Percentiles rank a stretch among this genome's conserved stretches.
phyloP scores from a whole-genome alignment of 2,113 vertebrate species.

The Sisor rabdophorus region DNA sequence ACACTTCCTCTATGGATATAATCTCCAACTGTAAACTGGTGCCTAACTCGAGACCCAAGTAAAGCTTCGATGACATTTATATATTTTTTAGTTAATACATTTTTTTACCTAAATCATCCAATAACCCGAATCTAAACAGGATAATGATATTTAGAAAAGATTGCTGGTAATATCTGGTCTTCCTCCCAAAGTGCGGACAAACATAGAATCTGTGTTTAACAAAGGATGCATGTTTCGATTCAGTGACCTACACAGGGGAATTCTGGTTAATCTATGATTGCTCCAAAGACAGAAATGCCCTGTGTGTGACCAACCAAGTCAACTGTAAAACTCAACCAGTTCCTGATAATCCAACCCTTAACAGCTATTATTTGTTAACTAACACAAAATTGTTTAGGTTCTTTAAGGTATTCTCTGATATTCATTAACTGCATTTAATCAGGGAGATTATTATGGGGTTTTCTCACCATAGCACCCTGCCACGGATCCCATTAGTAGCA shows the following conservation, averaged over 20 bases:
- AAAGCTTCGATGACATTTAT: background rate
- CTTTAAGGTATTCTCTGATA: background rate
- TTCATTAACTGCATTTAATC: slow-evolving; percentile 13
- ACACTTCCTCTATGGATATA: slow-evolving; percentile 19
- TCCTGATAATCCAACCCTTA: slow-evolving; percentile 37
- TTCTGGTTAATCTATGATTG: slow-evolving; percentile 47
- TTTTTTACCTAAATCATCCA: background rate
- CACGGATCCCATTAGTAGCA: background rate
- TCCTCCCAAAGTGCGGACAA: background rate
- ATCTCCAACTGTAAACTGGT: background rate
- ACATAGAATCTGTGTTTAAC: background rate
- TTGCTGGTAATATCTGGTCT: background rate
- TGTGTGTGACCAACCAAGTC: slow-evolving; percentile 32
- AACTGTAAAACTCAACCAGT: slow-evolving; percentile 47
- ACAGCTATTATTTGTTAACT: slow-evolving; percentile 39
- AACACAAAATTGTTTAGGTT: slow-evolving; percentile 20
- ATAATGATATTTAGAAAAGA: background rate
- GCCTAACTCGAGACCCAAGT: background rate
- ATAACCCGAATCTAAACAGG: background rate
- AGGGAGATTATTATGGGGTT: background rate
- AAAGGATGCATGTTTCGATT: slow-evolving; percentile 29
- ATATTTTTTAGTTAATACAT: too few species aligned
- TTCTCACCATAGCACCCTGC: background rate
- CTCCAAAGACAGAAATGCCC: slow-evolving; percentile 39
- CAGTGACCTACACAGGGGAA: slow-evolving; percentile 24